Base-by-base conservation (phyloP, 2,797 vertebrate genomes). In the Falco peregrinus region DNA sequence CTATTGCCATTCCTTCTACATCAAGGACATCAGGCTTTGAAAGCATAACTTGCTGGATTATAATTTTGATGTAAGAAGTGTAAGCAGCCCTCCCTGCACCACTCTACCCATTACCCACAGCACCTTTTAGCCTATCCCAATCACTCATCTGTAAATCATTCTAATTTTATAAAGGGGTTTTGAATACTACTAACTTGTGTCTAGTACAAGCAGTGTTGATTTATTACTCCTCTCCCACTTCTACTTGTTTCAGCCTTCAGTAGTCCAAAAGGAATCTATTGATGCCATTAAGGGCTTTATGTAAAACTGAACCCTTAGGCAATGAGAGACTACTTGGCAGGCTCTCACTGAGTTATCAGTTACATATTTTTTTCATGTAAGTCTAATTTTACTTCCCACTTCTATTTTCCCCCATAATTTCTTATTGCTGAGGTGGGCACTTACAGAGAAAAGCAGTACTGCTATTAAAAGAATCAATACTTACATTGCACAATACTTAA, bases 381-480 rank as follows among this genome's bases (percentile, higher is more conserved):
- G 50, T 79, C 68, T 91, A 87, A 92, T 91, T 93, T 95, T 80
- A 85, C 82, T 92, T 96, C 61, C 61, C 18, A 26, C 45, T 79
- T 73, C 65, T 93, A 75, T 82, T 95, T 96, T 50, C 8, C 41
- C 15, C 53, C n/a, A 61, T 96, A 85, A 91, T 95, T 96, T 95
- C 88, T 93, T 93, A 70, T 79, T 95, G 95, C 95, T 95, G 96
- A 96, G 76, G 84, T 92, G 84, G 53, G 53, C 89, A 96, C 82
- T 96, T 96, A 86, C 3, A 87, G 90, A 57, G 75, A 59, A 77
- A 88, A 84, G 70, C 76, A 92, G 84, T 35, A 61, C 78, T 87
- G 71, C 91, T 93, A 18, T 68, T 93, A 90, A 89, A 84, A 87
- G 86, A 89, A 97, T 97, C 95, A 95, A 97, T 96, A 97, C 51